Conservation (phyloP, 2,888 invertebrate species). For the Slavum lentiscoides region DNA sequence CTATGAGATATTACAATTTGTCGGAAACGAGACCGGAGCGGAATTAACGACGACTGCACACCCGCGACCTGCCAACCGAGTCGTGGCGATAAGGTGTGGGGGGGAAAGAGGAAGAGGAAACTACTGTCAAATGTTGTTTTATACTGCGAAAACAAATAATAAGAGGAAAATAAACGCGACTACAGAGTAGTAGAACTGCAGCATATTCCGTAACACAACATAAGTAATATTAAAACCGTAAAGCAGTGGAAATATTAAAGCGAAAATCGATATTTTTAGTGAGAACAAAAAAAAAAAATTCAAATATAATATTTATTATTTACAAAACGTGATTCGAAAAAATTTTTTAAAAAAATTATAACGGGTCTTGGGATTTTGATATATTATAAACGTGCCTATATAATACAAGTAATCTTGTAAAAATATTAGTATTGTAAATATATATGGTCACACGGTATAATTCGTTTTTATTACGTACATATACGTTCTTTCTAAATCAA, state of each 20-base stretch:
- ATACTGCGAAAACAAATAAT: slow-evolving; percentile 17
- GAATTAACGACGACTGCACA: slow-evolving; percentile 27
- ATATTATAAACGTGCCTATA: no score
- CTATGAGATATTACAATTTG: slow-evolving; percentile 30
- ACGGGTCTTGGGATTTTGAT: no score
- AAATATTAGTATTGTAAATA: no score
- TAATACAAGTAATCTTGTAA: no score
- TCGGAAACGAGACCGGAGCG: slow-evolving; percentile 11
- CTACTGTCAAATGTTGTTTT: slow-evolving; percentile 34
- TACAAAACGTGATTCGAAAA: no score
- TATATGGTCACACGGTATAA: no score
- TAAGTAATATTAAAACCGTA: slow-evolving; percentile 13
- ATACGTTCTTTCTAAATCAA: no score
- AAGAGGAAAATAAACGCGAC: slow-evolving; percentile 17
- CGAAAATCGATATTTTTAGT: background rate
- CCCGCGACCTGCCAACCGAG: background rate
- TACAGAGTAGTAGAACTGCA: background rate
- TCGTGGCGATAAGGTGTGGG: no score
- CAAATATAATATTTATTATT: no score
- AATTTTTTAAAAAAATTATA: no score
- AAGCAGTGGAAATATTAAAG: background rate
- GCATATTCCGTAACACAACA: background rate
- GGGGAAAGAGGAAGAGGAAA: background rate
- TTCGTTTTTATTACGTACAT: no score
- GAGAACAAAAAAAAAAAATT: no score